Conservation (phyloP, 2,888 invertebrate species). For the Drosophila mulleri region DNA sequence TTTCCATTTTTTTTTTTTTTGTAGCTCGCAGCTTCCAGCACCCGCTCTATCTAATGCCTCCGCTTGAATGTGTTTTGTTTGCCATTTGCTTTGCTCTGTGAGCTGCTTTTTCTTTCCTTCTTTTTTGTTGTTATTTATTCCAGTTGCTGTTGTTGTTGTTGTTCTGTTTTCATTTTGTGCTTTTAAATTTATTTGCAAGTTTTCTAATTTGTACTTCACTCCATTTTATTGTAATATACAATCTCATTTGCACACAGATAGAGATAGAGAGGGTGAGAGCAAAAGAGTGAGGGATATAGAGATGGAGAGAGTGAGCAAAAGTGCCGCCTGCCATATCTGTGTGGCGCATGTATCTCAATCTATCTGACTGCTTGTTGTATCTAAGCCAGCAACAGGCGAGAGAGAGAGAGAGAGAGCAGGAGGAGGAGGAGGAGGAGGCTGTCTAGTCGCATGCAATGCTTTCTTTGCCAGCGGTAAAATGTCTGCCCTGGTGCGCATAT, state of each 20-base stretch:
- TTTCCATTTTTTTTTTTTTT: constrained; percentile 55
- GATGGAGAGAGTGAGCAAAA: background rate
- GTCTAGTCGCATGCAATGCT: constrained; percentile 65
- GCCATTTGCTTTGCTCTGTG: constrained; percentile 66
- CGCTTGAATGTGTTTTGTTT: constrained; percentile 71
- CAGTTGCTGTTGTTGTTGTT: constrained; percentile 30
- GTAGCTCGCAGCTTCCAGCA: constrained; percentile 3
- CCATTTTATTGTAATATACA: constrained; percentile 82
- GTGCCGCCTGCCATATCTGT: constrained; percentile 44
- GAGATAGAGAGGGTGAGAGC: background rate
- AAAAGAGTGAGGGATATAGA: background rate
- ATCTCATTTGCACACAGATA: constrained; percentile 72
- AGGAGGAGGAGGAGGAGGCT: background rate
- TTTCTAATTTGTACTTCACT: constrained; percentile 83
- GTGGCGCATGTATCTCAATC: constrained; percentile 56
- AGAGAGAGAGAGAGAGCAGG: background rate
- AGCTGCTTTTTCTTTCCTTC: constrained; percentile 24
- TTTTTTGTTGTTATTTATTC: constrained; percentile 25
- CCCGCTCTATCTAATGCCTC: constrained; percentile 31
- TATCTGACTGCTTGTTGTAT: constrained; percentile 39
- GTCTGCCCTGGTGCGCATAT: constrained; percentile 70
- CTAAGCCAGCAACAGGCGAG: constrained; percentile 54
- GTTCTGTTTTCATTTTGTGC: constrained; percentile 62
- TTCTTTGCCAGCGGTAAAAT: constrained; percentile 58
- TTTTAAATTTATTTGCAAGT: constrained; percentile 82